phyloP scores from a whole-genome alignment of 2,888 invertebrate species.

The Chalcis sispes region DNA sequence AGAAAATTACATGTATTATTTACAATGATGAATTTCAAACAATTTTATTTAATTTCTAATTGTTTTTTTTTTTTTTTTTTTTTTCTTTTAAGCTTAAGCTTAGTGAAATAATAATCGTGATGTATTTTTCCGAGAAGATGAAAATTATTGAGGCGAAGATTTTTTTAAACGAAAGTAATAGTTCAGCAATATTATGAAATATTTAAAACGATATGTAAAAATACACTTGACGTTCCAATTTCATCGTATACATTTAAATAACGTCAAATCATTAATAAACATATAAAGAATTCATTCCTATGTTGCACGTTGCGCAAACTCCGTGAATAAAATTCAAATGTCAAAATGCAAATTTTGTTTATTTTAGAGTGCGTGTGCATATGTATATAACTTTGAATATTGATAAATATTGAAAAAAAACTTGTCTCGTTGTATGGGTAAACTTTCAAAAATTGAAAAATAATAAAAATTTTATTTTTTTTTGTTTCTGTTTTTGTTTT shows the following conservation, averaged over 20 bases:
- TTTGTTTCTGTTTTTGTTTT: too few relatives aligned
- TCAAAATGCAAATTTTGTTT: not conserved
- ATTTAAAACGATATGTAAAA: not conserved
- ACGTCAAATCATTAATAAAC: not conserved
- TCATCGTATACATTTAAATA: not conserved
- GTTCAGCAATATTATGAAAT: not conserved
- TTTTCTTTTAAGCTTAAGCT: too few relatives aligned
- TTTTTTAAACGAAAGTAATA: not conserved
- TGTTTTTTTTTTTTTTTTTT: too few relatives aligned
- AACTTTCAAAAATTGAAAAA: not conserved
- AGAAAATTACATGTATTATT: too few relatives aligned
- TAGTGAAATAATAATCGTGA: too few relatives aligned
- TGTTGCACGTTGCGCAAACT: too few relatives aligned
- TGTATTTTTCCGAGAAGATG: not conserved
- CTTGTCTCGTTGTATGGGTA: not conserved
- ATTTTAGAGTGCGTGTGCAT: not conserved
- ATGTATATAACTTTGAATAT: not conserved
- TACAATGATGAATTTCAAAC: too few relatives aligned
- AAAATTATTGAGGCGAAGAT: not conserved
- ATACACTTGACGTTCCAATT: not conserved
- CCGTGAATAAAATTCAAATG: not conserved
- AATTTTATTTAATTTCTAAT: too few relatives aligned
- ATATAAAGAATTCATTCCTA: not conserved
- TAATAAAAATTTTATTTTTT: too few relatives aligned
- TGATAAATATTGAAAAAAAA: not conserved